Base-by-base conservation (phyloP, 2,888 invertebrate species). In the Eupithecia insigniata region DNA sequence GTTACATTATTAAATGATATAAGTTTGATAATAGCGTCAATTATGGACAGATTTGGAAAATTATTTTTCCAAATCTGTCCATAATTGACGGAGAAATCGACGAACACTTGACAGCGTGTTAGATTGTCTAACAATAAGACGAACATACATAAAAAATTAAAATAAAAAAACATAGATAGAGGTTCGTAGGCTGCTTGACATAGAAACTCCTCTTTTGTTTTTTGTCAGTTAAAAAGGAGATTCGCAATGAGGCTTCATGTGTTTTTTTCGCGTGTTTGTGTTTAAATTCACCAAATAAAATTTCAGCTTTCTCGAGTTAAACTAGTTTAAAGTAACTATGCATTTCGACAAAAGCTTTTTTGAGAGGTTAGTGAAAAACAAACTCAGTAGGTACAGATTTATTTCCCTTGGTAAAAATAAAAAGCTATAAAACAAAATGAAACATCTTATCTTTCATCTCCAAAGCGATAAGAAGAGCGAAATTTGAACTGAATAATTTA, bases 391-490 rank as follows among this genome's bases (percentile, higher is more conserved):
- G 55, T 55, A 55, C 12, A 55, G 55, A 22, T 51, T 51, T 58
- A 60, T 28, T 60, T 60, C 60, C 60, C 30, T 26, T 10, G 55
- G 5, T 60, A 60, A 60, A 60, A 28, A 60, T 60, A 60, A 22
- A 18, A 30, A 60, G 60, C 60, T 60, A 30, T 60, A 60, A 32
- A 62, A 60, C 28, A 30, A 60, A 60, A 60, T 60, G 30, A 30
- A 30, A 30, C 26, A 18, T 18, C 58, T 60, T 60, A 30, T 30
- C 60, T 60, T 30, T 60, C 30, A 60, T 60, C 60, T 43, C 30
- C 7, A 18, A 18, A 4, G 30, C 18, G 58, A 60, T 60, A 60
- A 26, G 55, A 26, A 28, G 28, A 58, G 28, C 16, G 60, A 22
- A 36, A 64, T 22, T 1, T 22, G 22, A 36, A 64, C 22, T 36